These are phyloP conservation scores for Antennarius striatus DNA, from an alignment of 2,113 vertebrate species.

Conservation along the genomic window DNA sequence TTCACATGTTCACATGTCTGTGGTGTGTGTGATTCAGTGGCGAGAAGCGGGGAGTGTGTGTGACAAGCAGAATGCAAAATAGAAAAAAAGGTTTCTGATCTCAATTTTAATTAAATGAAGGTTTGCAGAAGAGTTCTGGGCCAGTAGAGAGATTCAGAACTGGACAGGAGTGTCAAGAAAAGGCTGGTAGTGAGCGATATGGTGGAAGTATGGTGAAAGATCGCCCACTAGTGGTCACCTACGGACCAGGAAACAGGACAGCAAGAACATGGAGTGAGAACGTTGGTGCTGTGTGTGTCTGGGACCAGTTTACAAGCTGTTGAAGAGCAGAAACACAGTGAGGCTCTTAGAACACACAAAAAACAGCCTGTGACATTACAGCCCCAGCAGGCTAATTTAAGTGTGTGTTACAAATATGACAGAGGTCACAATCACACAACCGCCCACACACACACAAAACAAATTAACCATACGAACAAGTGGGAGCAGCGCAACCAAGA, in stretches of 20 bases:
- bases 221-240: conserved; percentile 66
- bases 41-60: not conserved
- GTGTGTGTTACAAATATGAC: conserved; percentile 1
- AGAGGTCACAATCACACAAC: conserved; percentile 1
- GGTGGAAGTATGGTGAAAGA: conserved; percentile 32
- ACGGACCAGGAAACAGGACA: not conserved
- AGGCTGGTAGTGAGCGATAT: not conserved
- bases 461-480: not conserved
- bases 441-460: not conserved
- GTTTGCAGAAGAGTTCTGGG: not conserved
- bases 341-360: conserved; percentile 66
- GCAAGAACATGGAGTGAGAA: not conserved
- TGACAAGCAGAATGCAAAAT: not conserved
- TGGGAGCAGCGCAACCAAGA: not conserved
- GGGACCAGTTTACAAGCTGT: conserved; percentile 11
- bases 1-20: not conserved
- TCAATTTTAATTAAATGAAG: not conserved
- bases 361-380: conserved; percentile 49
- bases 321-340: conserved; percentile 38
- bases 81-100: not conserved
- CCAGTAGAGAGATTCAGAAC: not conserved
- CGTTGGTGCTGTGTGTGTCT: not conserved
- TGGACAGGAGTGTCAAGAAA: conserved; percentile 20
- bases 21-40: not conserved
- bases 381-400: not conserved